Conservation (phyloP, 2,113 vertebrate genomes). For the Pycnonotus jocosus region DNA sequence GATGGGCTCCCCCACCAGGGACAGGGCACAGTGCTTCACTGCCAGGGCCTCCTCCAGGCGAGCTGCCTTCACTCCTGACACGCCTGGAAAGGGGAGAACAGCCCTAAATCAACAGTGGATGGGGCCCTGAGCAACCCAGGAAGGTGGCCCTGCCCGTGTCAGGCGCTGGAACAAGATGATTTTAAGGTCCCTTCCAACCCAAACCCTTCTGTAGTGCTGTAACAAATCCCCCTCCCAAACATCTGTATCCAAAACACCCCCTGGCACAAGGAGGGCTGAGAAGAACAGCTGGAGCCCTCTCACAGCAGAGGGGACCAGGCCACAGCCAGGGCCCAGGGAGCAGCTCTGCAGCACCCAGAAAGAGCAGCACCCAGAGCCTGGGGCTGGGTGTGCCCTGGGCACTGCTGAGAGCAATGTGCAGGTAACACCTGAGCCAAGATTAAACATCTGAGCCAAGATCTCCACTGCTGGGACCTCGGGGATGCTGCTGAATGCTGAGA, state of each 20-base stretch:
- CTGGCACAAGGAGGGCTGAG: background rate
- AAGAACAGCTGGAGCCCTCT: background rate
- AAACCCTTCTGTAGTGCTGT: background rate
- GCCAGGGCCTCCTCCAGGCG: conserved; percentile 83
- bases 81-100: conserved; percentile 67
- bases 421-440: background rate
- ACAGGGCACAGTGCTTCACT: conserved; percentile 88
- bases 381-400: background rate
- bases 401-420: background rate
- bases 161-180: background rate
- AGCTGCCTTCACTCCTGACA: conserved; percentile 82
- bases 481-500: background rate
- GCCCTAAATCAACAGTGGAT: background rate
- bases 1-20: conserved; percentile 94
- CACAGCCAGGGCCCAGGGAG: background rate
- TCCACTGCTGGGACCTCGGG: background rate
- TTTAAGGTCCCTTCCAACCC: background rate
- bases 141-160: background rate
- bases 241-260: background rate
- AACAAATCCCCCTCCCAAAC: background rate
- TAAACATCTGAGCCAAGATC: background rate
- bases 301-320: background rate
- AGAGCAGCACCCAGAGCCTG: background rate
- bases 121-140: background rate
- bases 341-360: background rate